Evolutionary conservation across 1,140 invertebrate genomes (phyloP).

Genomic region (Lasioglossum albipes): DNA sequence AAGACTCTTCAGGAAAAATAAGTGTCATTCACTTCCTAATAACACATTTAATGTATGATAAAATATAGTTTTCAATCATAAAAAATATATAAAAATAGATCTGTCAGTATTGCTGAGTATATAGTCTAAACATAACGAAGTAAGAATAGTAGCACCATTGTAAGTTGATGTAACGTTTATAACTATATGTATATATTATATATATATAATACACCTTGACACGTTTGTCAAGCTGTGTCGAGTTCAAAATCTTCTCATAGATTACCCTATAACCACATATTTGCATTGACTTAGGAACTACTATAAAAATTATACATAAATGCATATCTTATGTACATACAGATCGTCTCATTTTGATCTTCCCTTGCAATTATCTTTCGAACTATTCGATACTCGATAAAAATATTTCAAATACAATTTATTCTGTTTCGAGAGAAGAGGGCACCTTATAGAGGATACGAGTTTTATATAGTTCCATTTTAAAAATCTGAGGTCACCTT

Average conservation of each 20-base stretch:
- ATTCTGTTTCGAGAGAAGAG: too few relatives aligned
- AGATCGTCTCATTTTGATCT: background rate
- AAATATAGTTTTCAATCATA: slow-evolving; percentile 16
- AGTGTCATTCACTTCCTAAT: background rate
- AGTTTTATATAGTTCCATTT: too few relatives aligned
- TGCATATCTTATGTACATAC: slow-evolving; percentile 23
- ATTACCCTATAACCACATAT: slow-evolving; percentile 37
- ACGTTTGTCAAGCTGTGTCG: background rate
- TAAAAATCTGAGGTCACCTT: too few relatives aligned
- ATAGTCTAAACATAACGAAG: slow-evolving; percentile 23
- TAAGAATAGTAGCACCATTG: slow-evolving; percentile 39
- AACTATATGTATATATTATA: background rate
- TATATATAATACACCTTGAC: background rate
- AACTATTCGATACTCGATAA: too few relatives aligned
- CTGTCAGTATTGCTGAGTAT: slow-evolving; percentile 15
- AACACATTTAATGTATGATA: background rate
- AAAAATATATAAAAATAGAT: slow-evolving; percentile 44
- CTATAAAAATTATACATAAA: slow-evolving; percentile 46
- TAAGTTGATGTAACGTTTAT: slow-evolving; percentile 15
- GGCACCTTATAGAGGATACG: too few relatives aligned
- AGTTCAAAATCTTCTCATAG: slow-evolving; percentile 23
- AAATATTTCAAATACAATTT: too few relatives aligned
- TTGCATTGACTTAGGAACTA: slow-evolving; percentile 28
- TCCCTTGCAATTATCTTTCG: too few relatives aligned
- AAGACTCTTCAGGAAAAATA: background rate